These are phyloP conservation scores for Pseudomyrmex flavicornis DNA, from an alignment of 1,140 invertebrate genomes.

Conservation along the genomic window DNA sequence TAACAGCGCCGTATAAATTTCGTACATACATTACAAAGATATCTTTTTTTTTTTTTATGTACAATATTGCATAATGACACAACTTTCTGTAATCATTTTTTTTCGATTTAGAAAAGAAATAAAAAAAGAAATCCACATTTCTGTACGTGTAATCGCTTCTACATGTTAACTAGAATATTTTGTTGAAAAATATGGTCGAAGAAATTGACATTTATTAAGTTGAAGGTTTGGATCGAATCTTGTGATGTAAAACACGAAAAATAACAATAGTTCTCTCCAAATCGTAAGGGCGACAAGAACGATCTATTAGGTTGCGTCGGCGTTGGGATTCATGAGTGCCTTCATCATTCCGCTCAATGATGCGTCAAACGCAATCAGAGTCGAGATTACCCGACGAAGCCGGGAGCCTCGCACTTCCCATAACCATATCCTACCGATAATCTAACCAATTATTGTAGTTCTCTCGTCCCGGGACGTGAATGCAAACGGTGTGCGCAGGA, in stretches of 20 bases:
- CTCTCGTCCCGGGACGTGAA: conserved; percentile 61
- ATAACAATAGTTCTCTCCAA: conserved; percentile 56
- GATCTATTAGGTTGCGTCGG: conserved; percentile 59
- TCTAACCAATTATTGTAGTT: conserved; percentile 80
- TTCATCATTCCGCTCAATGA: conserved; percentile 81
- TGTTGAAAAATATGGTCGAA: no score
- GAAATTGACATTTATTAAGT: background rate
- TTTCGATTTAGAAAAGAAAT: background rate
- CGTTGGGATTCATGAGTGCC: conserved; percentile 69
- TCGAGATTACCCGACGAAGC: conserved; percentile 77
- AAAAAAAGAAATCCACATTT: background rate
- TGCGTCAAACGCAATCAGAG: conserved; percentile 80
- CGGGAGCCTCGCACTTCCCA: conserved; percentile 74
- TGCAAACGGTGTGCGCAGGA: conserved; percentile 43
- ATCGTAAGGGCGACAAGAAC: conserved; percentile 62
- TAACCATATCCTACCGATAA: conserved; percentile 80
- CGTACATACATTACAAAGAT: background rate
- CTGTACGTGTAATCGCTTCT: background rate
- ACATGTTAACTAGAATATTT: no score
- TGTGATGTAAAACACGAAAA: conserved; percentile 45
- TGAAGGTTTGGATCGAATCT: background rate
- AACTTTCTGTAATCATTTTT: background rate
- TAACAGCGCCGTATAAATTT: conserved; percentile 6
- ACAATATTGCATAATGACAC: background rate
- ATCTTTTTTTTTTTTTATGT: background rate